Conservation (phyloP, 2,888 invertebrate genomes). For the Perizoma affinitatum region DNA sequence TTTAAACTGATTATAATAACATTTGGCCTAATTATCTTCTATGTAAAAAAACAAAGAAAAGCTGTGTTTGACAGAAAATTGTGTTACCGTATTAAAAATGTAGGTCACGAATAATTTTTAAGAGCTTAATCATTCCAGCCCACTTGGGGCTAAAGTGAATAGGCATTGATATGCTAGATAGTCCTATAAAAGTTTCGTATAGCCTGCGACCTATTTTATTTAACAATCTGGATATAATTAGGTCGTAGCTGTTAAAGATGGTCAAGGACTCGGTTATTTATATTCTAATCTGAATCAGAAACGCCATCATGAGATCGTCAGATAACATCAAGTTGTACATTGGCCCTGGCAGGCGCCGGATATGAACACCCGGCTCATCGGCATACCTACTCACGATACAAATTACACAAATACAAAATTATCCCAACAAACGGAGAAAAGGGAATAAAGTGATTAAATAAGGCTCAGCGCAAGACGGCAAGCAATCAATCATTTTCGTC, state of each 20-base stretch:
- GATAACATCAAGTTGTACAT: slow-evolving; percentile 70
- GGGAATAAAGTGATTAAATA: slow-evolving; percentile 86
- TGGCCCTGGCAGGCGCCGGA: slow-evolving; percentile 68
- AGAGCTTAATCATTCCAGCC: too few relatives aligned
- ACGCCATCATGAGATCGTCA: slow-evolving; percentile 56
- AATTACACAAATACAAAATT: slow-evolving; percentile 84
- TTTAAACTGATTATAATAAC: too few relatives aligned
- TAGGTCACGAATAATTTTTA: too few relatives aligned
- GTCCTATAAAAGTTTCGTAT: too few relatives aligned
- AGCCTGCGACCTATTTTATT: too few relatives aligned
- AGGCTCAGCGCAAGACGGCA: slow-evolving; percentile 83
- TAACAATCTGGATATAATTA: too few relatives aligned
- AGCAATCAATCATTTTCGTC: slow-evolving; percentile 85
- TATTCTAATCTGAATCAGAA: slow-evolving; percentile 44
- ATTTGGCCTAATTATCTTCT: too few relatives aligned
- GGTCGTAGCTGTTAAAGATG: not conserved
- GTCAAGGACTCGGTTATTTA: slow-evolving; percentile 6
- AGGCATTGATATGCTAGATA: too few relatives aligned
- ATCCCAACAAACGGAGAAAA: slow-evolving; percentile 84
- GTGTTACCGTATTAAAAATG: too few relatives aligned
- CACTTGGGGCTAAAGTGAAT: too few relatives aligned
- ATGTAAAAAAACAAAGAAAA: too few relatives aligned
- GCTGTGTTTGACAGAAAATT: too few relatives aligned
- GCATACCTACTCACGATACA: slow-evolving; percentile 79
- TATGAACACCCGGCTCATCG: slow-evolving; percentile 70